Evolutionary conservation across 1,140 invertebrate genomes (phyloP).

Genomic region (Trichonephila clavata): DNA sequence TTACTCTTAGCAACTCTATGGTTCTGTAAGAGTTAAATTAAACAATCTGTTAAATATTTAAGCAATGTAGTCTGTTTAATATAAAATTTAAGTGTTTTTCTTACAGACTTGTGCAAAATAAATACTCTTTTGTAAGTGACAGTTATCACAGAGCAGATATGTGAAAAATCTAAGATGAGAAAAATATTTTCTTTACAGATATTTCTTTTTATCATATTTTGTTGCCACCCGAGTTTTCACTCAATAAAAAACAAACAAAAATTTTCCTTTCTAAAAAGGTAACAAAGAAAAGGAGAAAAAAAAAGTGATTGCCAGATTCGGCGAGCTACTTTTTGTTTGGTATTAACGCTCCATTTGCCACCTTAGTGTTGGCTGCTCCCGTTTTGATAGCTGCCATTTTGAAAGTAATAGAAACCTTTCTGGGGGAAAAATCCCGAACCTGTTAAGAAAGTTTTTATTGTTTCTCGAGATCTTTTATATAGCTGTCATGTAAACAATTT

Average conservation of each 20-base stretch:
- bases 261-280: background rate
- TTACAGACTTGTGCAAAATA: no score
- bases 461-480: slow-evolving; percentile 50
- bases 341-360: slow-evolving; percentile 61
- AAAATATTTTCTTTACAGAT: no score
- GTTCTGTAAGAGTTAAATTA: no score
- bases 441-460: slow-evolving; percentile 64
- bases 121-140: no score
- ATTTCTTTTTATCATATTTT: background rate
- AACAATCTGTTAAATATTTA: no score
- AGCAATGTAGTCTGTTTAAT: no score
- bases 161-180: no score
- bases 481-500: slow-evolving; percentile 53
- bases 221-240: slow-evolving; percentile 8
- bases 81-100: no score
- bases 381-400: slow-evolving; percentile 63
- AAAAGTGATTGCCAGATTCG: slow-evolving; percentile 46
- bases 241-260: slow-evolving; percentile 14
- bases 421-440: background rate
- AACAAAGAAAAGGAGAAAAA: background rate
- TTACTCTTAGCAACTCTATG: no score
- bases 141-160: no score
- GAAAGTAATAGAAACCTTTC: slow-evolving; percentile 48
- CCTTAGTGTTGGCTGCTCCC: slow-evolving; percentile 8
- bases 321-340: slow-evolving; percentile 29